These are phyloP conservation scores for Nematopogon swammerdamellus DNA, from an alignment of 2,888 invertebrate species.

Conservation along the genomic window DNA sequence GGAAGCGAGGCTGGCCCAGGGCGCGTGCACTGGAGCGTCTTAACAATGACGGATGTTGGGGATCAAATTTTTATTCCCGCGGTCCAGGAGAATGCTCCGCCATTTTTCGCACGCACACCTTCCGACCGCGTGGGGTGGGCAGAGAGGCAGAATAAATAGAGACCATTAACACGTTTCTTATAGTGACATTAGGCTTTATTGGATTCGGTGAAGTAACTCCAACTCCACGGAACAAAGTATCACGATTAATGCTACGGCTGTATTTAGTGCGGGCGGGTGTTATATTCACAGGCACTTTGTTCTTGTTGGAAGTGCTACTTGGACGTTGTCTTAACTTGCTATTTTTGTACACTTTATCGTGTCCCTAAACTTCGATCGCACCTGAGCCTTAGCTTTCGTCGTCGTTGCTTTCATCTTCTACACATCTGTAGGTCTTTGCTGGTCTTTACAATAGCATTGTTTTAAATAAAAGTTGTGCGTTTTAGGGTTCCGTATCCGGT, in stretches of 20 bases:
- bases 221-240: conserved; percentile 22
- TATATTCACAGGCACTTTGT: too few species aligned
- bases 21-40: neutral
- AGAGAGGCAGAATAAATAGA: conserved; percentile 26
- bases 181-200: conserved; percentile 38
- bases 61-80: neutral
- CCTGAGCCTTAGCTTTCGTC: too few species aligned
- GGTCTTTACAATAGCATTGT: too few species aligned
- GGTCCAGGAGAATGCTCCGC: conserved; percentile 10
- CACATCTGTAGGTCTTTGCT: too few species aligned
- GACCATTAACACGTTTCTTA: conserved; percentile 38
- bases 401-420: too few species aligned
- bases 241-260: neutral
- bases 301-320: too few species aligned
- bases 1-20: too few species aligned
- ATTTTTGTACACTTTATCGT: too few species aligned
- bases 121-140: conserved; percentile 13
- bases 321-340: too few species aligned
- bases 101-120: conserved; percentile 21
- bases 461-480: too few species aligned
- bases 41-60: neutral
- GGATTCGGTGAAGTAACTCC: conserved; percentile 30
- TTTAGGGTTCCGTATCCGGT: too few species aligned
- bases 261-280: neutral
- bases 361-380: too few species aligned